A percentile compares a stretch with the other conserved stretches of the same genome.
phyloP scores from a whole-genome alignment of 2,113 vertebrate genomes.

The Anser brachyrhynchus region DNA sequence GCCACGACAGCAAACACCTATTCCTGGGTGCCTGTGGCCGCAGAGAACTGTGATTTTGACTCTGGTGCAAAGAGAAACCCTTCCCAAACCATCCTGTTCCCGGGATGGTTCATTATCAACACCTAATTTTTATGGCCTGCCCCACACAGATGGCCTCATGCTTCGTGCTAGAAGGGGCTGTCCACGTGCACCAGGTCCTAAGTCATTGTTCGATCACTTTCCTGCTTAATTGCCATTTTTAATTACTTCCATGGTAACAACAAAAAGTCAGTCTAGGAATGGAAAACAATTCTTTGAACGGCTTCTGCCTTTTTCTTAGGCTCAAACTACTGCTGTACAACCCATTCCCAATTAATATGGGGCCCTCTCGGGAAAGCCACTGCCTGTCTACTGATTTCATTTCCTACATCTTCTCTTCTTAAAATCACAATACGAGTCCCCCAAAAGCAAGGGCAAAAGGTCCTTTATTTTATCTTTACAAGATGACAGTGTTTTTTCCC shows the following conservation, averaged over 20 bases:
- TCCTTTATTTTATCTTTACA: neutral
- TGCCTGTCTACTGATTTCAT: slow-evolving; percentile 55
- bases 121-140: rapidly evolving
- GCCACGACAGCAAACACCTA: neutral
- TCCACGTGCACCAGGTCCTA: neutral
- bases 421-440: slow-evolving; percentile 20
- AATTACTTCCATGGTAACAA: slow-evolving; percentile 18
- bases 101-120: neutral
- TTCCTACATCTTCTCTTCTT: slow-evolving; percentile 43
- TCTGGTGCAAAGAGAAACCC: neutral
- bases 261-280: neutral
- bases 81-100: neutral
- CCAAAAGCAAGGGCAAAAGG: slow-evolving; percentile 35
- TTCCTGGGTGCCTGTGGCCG: neutral
- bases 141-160: neutral
- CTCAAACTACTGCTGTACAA: slow-evolving; percentile 45
- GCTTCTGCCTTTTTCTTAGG: slow-evolving; percentile 38
- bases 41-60: neutral
- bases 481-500: neutral
- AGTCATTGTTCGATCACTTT: neutral
- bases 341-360: slow-evolving; percentile 55
- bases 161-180: rapidly evolving
- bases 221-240: slow-evolving; percentile 44
- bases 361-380: slow-evolving; percentile 61
- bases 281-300: slow-evolving; percentile 65